Evolutionary conservation across 2,113 vertebrate species (phyloP).

Genomic region (Scopus umbretta): DNA sequence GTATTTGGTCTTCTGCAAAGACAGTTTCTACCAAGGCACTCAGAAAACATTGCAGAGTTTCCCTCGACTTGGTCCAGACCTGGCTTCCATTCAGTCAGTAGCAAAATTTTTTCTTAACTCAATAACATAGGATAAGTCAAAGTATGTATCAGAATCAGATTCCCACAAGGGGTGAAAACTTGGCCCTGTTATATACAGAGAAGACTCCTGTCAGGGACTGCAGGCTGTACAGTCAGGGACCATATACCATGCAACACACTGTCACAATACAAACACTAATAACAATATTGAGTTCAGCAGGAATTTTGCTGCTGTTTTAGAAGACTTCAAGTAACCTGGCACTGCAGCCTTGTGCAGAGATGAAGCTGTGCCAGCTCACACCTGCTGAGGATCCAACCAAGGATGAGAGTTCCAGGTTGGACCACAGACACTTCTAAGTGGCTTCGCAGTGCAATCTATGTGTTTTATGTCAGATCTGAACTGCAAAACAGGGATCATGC

Average conservation of each 20-base stretch:
- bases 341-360: not conserved
- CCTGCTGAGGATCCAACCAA: not conserved
- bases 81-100: not conserved
- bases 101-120: not conserved
- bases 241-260: accelerated
- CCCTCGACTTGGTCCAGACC: not conserved
- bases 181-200: not conserved
- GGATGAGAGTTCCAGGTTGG: not conserved
- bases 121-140: not conserved
- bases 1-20: not conserved
- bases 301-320: not conserved
- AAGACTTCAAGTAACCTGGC: not conserved
- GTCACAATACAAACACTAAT: not conserved
- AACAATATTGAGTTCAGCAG: not conserved
- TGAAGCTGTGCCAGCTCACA: not conserved
- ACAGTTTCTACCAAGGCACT: not conserved
- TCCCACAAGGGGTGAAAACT: not conserved
- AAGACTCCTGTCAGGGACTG: not conserved
- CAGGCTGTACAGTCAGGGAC: too few relatives aligned
- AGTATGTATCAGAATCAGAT: not conserved
- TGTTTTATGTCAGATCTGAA: not conserved
- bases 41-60: not conserved
- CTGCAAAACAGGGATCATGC: not conserved
- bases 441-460: not conserved
- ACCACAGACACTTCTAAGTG: not conserved